These are phyloP conservation scores for Caenorhabditis panamensis DNA, from an alignment of 2,888 invertebrate genomes.

Conservation along the genomic window DNA sequence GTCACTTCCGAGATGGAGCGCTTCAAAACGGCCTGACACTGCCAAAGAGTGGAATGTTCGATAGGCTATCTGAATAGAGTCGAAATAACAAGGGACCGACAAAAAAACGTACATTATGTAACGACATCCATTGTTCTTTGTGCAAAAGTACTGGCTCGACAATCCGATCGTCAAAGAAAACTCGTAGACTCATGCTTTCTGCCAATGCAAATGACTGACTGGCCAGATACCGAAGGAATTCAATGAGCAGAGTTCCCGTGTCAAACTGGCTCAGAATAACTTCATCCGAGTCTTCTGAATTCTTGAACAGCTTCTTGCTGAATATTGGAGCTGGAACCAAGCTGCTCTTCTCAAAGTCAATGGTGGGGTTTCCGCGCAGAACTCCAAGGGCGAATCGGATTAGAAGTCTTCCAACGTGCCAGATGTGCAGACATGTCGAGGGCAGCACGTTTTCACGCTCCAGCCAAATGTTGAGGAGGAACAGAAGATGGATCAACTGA, in stretches of 20 bases:
- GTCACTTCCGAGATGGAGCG: conserved; percentile 42
- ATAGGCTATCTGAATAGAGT: conserved; percentile 65
- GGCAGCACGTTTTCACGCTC: conserved; percentile 56
- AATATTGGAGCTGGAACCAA: conserved; percentile 3
- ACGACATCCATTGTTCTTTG: conserved; percentile 44
- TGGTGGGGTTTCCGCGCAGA: conserved; percentile 37
- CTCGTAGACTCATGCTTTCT: conserved; percentile 32
- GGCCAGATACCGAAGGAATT: conserved; percentile 53
- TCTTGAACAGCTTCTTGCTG: conserved; percentile 16
- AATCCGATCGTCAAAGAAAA: conserved; percentile 31
- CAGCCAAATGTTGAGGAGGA: conserved; percentile 67
- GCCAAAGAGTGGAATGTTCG: conserved; percentile 69
- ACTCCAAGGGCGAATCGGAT: conserved; percentile 61
- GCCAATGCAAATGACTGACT: conserved; percentile 54
- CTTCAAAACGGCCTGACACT: conserved; percentile 67
- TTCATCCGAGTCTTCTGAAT: neutral
- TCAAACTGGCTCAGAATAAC: conserved; percentile 17
- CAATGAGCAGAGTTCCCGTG: conserved; percentile 42
- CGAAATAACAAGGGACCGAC: too few relatives aligned
- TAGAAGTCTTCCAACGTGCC: conserved; percentile 61
- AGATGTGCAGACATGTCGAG: conserved; percentile 34
- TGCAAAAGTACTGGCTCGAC: conserved; percentile 31
- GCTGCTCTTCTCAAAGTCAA: conserved; percentile 36
- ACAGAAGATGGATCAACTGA: conserved; percentile 46
- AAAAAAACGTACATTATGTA: conserved; percentile 42